Base-by-base conservation (phyloP, 1,140 invertebrate genomes). In the Lucilia cuprina region DNA sequence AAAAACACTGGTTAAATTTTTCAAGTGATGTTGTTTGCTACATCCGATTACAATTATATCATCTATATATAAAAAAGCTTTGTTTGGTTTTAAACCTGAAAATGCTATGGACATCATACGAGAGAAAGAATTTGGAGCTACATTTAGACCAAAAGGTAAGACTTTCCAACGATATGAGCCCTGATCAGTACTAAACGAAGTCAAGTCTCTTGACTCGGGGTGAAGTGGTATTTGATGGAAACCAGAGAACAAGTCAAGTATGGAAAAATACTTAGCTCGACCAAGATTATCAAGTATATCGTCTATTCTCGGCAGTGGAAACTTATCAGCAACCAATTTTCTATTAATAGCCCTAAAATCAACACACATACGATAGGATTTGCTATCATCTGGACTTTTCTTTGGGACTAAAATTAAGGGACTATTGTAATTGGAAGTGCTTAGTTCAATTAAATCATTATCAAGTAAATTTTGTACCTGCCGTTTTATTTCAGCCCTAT, bases 281-380 rank as follows among this genome's bases (percentile, higher is more conserved):
- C 77, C 77, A 12, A 80, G 12, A 21, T 80, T 35, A 19, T 80
- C 77, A 21, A 80, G 41, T 47, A 80, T 80, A 19, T 80, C 77
- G 41, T 80, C 77, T 49, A 80, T 49, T 14, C 41, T 35, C n/a
- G 77, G 77, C 14, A 80, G 41, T 14, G 77, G 77, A 47, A 80
- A 77, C 30, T 65, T 19, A 19, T 65, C 60, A 65, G 60, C 60
- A 8, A 65, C n/a, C n/a, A 65, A 55, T 13, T 65, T 49, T 55
- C 49, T 78, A 47, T 85, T 85, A 13, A 84, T 17, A 13, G 34
- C n/a, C 34, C 85, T 74, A n/a, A 75, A 85, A 70, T 84, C 85
- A 17, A 84, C 50, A 25, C 65, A 60, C 19, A 84, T 70, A 21
- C 83, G 5, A 12, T 50, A 85, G n/a, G 21, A 34, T 84, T 84